Base-by-base conservation (phyloP, 2,113 vertebrate species). In the Cyprinus carpio region DNA sequence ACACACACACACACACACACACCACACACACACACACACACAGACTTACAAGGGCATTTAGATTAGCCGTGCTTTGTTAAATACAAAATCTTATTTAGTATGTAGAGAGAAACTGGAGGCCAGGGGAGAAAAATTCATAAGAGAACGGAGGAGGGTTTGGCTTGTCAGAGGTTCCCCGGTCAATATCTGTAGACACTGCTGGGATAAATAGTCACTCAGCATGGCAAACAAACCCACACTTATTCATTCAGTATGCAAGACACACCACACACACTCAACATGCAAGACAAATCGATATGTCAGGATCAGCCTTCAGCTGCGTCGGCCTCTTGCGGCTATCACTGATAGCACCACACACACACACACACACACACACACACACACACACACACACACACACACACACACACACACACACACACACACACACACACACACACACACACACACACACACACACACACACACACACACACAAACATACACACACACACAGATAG, bases 191-290 rank as follows among this genome's bases (percentile, higher is more conserved):
- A 18, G 37, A 81, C 31, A 60, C 78, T 69, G 80, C 80, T 82
- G 80, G 11, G 80, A 82, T 82, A 82, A 82, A 82, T 34, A 82
- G 18, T 49, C 80, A 69, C 46, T 82, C 62, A 49, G 43, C 40
- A 51, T 51, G 43, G 27, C 49, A 69, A 54, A 82, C 64, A 69
- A 82, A 82, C 80, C 40, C 64, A 69, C 40, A 67, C 15, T 25
- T 29, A 49, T 67, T 67, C 62, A 67, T 81, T 49, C 40, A 20
- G n/a, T 43, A 81, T 81, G 60, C 79, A 67, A 81, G 79, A 65
- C 79, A 43, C 37, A 65, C 8, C 29, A 49, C 60, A 64, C 62
- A 67, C 62, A 46, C 79, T 51, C 79, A 64, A 64, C n/a, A 81
- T 31, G 62, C 60, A 81, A 67, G 25, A 67, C 43, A 67, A 67